Evolutionary conservation across 1,140 invertebrate genomes (phyloP), one percentile per base, ranked within the genome.

Genomic region (Eupeodes corollae): DNA sequence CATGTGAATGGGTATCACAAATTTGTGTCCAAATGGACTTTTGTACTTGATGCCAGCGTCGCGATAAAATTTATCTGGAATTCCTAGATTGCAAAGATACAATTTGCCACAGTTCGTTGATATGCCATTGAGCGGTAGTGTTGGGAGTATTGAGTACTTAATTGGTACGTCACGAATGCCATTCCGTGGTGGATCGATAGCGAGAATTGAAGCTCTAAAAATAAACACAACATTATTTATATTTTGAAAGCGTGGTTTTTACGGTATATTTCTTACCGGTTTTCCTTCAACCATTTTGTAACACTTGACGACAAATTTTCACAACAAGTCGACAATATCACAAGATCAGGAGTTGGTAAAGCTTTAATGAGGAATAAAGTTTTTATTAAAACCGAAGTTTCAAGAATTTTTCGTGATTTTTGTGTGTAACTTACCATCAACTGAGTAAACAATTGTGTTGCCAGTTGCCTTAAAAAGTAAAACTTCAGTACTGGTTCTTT

Each of bases 21-120:
- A 86, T 70, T 88, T 86, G 37, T 88, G 82, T 50, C 87, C 88
- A 70, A 93, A 95, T 6, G 90, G 90, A 47, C 88, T 87, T 56
- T 78, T 78, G 68, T 93, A 95, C 32, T 75, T 77, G 49, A 93
- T 84, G 37, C 82, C 82, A 54, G 84, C 76, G 54, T 86, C 79
- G 41, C 73, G 70, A 69, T 86, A 92, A 35, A 91, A 76, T 60
- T 79, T 77, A 47, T 80, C 73, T 13, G 90, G 89, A 59, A 91
- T 77, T 47, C 83, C 84, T 55, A 93, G 73, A 72, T 92, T 89
- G 67, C 86, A 90, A 46, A 94, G 75, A 70, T 91, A 91, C 47
- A 91, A 70, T 70, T 86, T 84, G 37, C 88, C 88, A 69, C 75
- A 44, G 72, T 63, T 44, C 76, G 75, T 62, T 83, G 80, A 52